Evolutionary conservation across 2,797 vertebrate genomes (phyloP).

Genomic region (Helostoma temminkii): DNA sequence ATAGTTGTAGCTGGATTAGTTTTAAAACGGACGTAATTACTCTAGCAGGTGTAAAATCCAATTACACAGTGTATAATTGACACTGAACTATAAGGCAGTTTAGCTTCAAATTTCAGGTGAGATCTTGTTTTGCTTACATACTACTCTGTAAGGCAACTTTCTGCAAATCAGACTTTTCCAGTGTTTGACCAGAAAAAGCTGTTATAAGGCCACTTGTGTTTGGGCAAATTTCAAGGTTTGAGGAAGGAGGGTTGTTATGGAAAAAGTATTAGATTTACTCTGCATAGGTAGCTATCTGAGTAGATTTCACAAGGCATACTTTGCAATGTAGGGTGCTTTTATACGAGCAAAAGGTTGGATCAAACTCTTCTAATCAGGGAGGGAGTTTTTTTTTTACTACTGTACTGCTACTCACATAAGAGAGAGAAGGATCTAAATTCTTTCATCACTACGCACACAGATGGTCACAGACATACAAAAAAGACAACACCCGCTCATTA

Average conservation of each 20-base stretch:
- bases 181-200: too few species aligned
- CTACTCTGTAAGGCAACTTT: too few species aligned
- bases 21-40: background rate
- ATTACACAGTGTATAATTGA: constrained; percentile 3
- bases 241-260: too few species aligned
- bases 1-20: too few species aligned
- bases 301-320: background rate
- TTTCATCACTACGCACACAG: constrained; percentile 15
- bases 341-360: background rate
- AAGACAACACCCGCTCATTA: constrained; percentile 44
- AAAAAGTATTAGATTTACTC: background rate
- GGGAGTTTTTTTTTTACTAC: background rate
- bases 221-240: too few species aligned
- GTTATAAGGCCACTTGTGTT: too few species aligned
- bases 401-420: background rate
- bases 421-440: constrained; percentile 1
- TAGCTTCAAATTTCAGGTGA: too few species aligned
- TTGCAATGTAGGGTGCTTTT: background rate
- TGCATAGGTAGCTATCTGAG: background rate
- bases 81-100: too few species aligned
- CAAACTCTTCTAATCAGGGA: constrained; percentile 6
- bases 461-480: constrained; percentile 33
- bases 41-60: background rate
- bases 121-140: too few species aligned
- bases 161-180: too few species aligned